A percentile compares a stretch with the other conserved stretches of the same genome.
phyloP scores from a whole-genome alignment of 2,888 invertebrate species.

The Pegoplata infirma region DNA sequence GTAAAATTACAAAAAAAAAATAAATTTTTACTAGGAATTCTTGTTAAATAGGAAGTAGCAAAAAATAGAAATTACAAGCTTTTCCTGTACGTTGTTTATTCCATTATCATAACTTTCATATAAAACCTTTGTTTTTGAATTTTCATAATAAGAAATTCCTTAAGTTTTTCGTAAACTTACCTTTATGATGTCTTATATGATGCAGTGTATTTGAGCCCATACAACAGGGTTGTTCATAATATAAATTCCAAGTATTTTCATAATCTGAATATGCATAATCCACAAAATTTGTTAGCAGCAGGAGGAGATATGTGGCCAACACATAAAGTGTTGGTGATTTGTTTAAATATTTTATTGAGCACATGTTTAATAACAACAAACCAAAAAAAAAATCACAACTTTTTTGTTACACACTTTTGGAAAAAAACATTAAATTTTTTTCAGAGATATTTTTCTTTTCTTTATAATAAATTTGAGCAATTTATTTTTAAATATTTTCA shows the following conservation, averaged over 20 bases:
- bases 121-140: too few species aligned
- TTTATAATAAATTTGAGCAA: background rate
- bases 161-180: constrained; percentile 79
- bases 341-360: constrained; percentile 52
- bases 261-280: constrained; percentile 79
- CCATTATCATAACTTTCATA: too few species aligned
- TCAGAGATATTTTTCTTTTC: background rate
- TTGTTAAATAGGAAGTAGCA: too few species aligned
- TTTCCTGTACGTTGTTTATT: too few species aligned
- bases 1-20: too few species aligned
- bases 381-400: constrained; percentile 3
- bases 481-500: background rate
- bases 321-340: constrained; percentile 65
- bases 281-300: constrained; percentile 73
- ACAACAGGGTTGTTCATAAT: constrained; percentile 88
- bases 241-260: constrained; percentile 85
- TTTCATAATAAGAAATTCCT: background rate
- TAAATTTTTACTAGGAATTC: too few species aligned
- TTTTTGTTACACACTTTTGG: background rate
- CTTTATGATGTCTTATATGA: constrained; percentile 86
- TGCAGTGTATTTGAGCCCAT: constrained; percentile 80
- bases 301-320: constrained; percentile 69
- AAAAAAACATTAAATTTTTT: background rate
- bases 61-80: too few species aligned
- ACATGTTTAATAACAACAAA: constrained; percentile 49